Evolutionary conservation across 1,140 invertebrate species (phyloP).

Genomic region (Ostrea edulis): DNA sequence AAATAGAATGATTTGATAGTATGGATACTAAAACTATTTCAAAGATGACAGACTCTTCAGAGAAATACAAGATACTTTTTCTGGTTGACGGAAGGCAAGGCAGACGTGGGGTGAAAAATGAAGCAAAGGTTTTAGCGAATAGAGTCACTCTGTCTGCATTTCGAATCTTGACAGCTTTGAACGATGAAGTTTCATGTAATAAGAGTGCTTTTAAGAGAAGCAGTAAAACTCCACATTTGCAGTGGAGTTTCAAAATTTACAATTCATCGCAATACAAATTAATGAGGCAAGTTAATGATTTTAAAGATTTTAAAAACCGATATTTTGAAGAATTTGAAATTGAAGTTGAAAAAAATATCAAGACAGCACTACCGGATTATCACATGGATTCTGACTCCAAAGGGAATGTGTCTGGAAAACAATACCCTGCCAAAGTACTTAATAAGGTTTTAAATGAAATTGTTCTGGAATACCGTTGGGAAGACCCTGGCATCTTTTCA

Average conservation of each 20-base stretch:
- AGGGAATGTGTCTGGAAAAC: neutral
- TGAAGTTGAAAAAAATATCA: neutral
- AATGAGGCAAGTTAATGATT: neutral
- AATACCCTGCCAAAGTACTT: neutral
- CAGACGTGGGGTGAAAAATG: neutral
- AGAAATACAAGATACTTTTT: slow-evolving; percentile 17
- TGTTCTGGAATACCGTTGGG: slow-evolving; percentile 10
- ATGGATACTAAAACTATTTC: neutral
- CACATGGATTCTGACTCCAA: neutral
- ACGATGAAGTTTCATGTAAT: neutral
- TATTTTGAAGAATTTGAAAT: slow-evolving; percentile 24
- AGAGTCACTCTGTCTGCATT: slow-evolving; percentile 3
- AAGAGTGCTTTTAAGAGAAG: neutral
- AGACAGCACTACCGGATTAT: neutral
- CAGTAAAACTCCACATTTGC: neutral
- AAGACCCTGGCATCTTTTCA: slow-evolving; percentile 1
- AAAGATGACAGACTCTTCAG: neutral
- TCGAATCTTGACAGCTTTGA: neutral
- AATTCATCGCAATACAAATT: slow-evolving; percentile 11
- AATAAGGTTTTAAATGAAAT: slow-evolving; percentile 29
- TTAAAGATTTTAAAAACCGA: slow-evolving; percentile 12
- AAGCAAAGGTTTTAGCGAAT: slow-evolving; percentile 2
- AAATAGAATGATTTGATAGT: neutral
- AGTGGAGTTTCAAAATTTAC: slow-evolving; percentile 18
- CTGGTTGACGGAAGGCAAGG: neutral